These are phyloP conservation scores for Diadumene lineata DNA, from an alignment of 92 coral and sea anemone species.

Conservation along the genomic window DNA sequence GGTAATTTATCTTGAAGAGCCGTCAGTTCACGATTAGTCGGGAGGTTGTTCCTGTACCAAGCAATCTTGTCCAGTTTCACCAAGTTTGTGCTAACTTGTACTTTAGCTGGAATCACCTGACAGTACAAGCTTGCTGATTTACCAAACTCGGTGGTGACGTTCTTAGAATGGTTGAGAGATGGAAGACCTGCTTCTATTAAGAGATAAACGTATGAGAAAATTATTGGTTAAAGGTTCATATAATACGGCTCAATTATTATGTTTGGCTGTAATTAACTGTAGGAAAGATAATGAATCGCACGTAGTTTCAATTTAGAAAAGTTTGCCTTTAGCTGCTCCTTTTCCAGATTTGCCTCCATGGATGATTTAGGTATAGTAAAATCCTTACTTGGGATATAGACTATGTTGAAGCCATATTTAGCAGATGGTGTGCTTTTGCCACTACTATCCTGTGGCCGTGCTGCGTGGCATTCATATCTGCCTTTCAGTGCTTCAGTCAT, in stretches of 20 bases:
- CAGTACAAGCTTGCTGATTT: conserved; percentile 9
- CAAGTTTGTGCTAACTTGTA: neutral
- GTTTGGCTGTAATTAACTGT: no score
- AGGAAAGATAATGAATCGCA: no score
- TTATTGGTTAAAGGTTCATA: neutral
- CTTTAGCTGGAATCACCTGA: neutral
- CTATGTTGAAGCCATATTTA: neutral
- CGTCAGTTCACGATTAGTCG: neutral
- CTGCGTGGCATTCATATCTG: neutral
- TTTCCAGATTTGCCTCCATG: no score
- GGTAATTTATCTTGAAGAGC: conserved; percentile 6
- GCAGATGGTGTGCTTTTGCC: neutral
- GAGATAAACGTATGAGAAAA: neutral
- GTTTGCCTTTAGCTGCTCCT: no score
- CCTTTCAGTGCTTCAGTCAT: neutral
- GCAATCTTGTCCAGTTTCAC: conserved; percentile 20
- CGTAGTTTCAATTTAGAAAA: no score
- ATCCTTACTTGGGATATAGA: neutral
- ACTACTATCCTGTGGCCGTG: neutral
- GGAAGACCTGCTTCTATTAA: conserved; percentile 10
- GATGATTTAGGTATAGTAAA: neutral
- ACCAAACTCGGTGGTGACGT: conserved; percentile 9
- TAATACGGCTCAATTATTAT: no score
- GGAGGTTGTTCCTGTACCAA: conserved; percentile 11
- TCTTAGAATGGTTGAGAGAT: conserved; percentile 4